Evolutionary conservation across 1,140 invertebrate species (phyloP).

Genomic region (Bombus ignitus): DNA sequence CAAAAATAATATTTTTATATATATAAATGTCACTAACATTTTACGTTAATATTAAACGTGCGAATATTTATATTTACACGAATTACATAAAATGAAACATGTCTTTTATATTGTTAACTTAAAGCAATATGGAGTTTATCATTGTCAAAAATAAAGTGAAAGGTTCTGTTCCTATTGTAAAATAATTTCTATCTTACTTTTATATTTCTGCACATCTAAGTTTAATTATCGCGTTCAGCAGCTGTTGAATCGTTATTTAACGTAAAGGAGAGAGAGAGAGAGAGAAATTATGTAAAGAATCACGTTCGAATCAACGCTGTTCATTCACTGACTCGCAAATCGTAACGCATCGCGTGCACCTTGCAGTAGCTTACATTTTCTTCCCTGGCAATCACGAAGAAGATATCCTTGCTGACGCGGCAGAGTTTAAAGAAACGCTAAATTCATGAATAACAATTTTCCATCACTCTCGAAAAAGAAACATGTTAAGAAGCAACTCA

Average conservation of each 20-base stretch:
- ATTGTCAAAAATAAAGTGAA: not conserved
- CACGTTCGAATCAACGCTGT: not conserved
- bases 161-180: not conserved
- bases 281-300: conserved; percentile 14
- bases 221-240: not conserved
- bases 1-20: not conserved
- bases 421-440: not conserved
- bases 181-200: not conserved
- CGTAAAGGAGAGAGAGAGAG: not conserved
- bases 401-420: not conserved
- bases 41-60: too few relatives aligned
- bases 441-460: not conserved
- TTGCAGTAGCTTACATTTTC: not conserved
- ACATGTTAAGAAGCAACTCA: not conserved
- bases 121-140: not conserved
- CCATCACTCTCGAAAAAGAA: not conserved
- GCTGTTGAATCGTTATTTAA: not conserved
- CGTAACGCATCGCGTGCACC: not conserved
- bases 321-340: not conserved
- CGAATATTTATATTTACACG: not conserved
- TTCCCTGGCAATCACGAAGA: not conserved
- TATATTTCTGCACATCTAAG: not conserved
- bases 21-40: too few relatives aligned
- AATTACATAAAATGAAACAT: not conserved
- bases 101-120: not conserved